These are phyloP conservation scores for Todiramphus saurophagus DNA, from an alignment of 2,113 vertebrate species.

Conservation along the genomic window DNA sequence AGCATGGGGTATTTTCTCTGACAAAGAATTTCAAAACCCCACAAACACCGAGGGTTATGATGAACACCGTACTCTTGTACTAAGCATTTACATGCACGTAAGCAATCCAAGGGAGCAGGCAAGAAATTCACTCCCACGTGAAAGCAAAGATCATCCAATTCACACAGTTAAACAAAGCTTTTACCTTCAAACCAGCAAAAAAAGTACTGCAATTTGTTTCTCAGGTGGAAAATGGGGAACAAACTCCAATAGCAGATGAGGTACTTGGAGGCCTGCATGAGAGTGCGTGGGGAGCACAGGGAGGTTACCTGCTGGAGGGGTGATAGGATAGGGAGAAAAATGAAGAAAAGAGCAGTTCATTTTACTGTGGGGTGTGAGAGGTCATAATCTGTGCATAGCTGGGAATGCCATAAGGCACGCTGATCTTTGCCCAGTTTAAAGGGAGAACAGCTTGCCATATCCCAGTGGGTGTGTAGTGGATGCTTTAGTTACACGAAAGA, in stretches of 20 bases:
- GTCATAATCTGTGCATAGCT: not conserved
- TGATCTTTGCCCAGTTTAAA: not conserved
- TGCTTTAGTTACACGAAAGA: not conserved
- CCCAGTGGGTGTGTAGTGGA: not conserved
- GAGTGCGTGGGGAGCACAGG: not conserved
- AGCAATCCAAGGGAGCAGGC: not conserved
- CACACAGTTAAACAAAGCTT: not conserved
- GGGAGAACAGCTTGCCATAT: not conserved
- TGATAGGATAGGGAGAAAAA: not conserved
- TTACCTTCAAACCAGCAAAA: not conserved
- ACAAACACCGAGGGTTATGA: not conserved
- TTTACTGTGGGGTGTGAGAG: not conserved
- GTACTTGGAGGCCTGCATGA: accelerated
- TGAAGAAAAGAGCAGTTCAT: not conserved
- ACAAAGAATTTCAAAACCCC: not conserved
- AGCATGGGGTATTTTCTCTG: not conserved
- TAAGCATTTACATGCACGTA: not conserved
- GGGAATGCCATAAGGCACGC: not conserved
- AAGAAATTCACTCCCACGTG: not conserved
- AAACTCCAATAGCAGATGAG: not conserved
- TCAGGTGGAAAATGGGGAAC: not conserved
- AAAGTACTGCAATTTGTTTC: not conserved
- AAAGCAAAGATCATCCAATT: not conserved
- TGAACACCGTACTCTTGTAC: not conserved
- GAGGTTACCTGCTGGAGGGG: not conserved